These are phyloP conservation scores for Drosophila pseudoananassae DNA, from an alignment of 1,140 invertebrate species.

Conservation along the genomic window DNA sequence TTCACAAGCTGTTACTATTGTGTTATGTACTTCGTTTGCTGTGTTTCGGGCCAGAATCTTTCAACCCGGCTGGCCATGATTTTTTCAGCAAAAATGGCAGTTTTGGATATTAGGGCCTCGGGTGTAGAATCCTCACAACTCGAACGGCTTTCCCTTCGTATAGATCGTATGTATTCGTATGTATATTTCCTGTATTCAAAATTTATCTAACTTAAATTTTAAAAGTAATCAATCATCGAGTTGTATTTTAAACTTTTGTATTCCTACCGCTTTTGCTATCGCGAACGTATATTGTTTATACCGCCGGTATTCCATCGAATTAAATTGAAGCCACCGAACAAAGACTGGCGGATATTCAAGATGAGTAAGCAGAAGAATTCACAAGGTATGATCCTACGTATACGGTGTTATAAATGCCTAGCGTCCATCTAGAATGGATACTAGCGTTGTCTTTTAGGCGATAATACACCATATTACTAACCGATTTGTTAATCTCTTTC, in stretches of 20 bases:
- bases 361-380: neutral
- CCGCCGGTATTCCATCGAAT: no score
- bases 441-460: no score
- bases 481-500: neutral
- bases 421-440: no score
- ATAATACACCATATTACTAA: neutral
- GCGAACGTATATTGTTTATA: neutral
- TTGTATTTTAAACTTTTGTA: neutral
- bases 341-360: neutral
- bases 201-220: neutral
- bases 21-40: no score
- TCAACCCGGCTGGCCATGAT: neutral
- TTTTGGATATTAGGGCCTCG: neutral
- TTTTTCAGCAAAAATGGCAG: neutral
- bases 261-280: neutral
- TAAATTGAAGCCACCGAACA: no score
- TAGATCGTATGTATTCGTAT: slow-evolving; percentile 2
- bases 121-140: neutral
- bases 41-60: neutral
- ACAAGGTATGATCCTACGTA: neutral
- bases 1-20: neutral
- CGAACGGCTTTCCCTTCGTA: neutral
- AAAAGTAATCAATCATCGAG: neutral
- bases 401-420: no score
- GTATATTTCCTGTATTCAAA: neutral